Evolutionary conservation across 2,113 vertebrate species (phyloP).

Genomic region (Furnarius figulus): DNA sequence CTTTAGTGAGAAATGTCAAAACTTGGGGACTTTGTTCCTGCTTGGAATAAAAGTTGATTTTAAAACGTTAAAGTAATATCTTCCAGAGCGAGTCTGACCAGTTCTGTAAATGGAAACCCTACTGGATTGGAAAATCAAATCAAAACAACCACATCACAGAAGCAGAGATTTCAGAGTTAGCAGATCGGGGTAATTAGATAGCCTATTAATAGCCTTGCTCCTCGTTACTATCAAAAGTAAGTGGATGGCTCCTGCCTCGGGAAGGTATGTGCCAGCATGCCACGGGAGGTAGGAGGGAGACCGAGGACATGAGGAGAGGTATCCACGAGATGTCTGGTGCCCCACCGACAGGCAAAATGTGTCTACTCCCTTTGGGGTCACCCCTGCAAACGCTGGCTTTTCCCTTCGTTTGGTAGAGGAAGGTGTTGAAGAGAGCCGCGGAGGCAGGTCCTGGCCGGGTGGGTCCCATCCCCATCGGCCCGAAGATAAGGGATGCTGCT

Average conservation of each 20-base stretch:
- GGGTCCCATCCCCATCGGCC: background rate
- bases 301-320: background rate
- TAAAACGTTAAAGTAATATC: background rate
- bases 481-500: background rate
- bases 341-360: background rate
- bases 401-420: conserved; percentile 43
- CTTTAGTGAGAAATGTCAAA: background rate
- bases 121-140: background rate
- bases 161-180: conserved; percentile 7
- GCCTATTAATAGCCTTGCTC: conserved; percentile 7
- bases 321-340: background rate
- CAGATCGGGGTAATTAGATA: background rate
- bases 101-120: background rate
- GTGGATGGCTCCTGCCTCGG: background rate
- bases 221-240: background rate
- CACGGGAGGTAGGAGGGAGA: background rate
- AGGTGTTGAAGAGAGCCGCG: background rate
- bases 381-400: conserved; percentile 17
- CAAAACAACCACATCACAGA: conserved; percentile 56
- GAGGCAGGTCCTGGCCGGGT: background rate
- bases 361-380: background rate
- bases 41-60: background rate
- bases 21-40: background rate
- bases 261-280: background rate
- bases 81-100: conserved; percentile 44